Evolutionary conservation across 1,140 invertebrate genomes (phyloP), one percentile per base, ranked within the genome.

Genomic region (Telenomus remus): DNA sequence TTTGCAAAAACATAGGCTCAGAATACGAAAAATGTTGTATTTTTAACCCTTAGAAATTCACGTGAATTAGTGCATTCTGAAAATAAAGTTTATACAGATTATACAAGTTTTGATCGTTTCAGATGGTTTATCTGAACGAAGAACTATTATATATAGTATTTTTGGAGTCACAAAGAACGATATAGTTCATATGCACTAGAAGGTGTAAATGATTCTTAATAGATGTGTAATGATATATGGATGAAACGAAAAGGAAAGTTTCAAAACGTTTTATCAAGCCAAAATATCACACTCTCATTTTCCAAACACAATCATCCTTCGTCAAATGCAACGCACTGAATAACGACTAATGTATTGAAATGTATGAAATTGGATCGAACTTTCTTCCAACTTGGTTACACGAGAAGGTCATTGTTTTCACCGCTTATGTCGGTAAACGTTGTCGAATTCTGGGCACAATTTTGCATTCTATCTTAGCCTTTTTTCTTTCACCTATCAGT

Each of bases 321-420:
- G 63, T 69, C 75, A 69, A 77, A 72, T 69, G 68, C 48, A 72
- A 77, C 64, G 75, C 75, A 71, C 68, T 77, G 64, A 64, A 77
- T 77, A 68, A 27, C 74, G 63, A 64, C 68, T 77, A 68, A 77
- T 77, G 63, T 71, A 74, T 75, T 68, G 59, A 74, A 75, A 71
- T 74, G 70, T 73, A 78, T 74, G 70, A 74, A 74, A 71, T 54
- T 66, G 63, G 65, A 57, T 74, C 70, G 44, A 73, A 78, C 65
- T 78, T 78, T 78, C 76, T 70, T 78, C 63, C 51, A 53, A 66
- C 11, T 70, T 47, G 46, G 44, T 16, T 73, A 16, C 56, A 59
- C 14, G 66, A 64, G 57, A 71, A 71, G 74, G 49, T 65, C 56
- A 71, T 71, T 71, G 63, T 76, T 71, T 76, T 72, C 68, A 68